Evolutionary conservation across 2,888 invertebrate species (phyloP).

Genomic region (Amiota communis): DNA sequence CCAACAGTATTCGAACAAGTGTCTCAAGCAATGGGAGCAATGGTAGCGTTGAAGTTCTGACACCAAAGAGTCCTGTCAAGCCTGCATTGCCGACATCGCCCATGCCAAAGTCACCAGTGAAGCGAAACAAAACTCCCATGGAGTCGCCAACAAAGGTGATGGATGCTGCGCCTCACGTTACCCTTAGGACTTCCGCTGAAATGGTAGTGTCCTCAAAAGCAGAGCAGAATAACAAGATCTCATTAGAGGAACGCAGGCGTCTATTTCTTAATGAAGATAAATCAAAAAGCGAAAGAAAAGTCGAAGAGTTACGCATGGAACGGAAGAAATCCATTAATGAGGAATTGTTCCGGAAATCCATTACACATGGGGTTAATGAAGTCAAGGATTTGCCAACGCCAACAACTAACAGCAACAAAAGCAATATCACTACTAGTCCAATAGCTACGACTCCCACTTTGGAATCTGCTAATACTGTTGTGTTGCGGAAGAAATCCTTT

Average conservation of each 20-base stretch:
- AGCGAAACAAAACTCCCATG: conserved; percentile 15
- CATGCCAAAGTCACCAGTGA: conserved; percentile 30
- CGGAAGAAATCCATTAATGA: conserved; percentile 67
- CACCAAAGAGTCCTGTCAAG: conserved; percentile 47
- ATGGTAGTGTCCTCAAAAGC: background rate
- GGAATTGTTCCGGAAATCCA: conserved; percentile 55
- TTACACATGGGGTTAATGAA: background rate
- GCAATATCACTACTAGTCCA: conserved; percentile 38
- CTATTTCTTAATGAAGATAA: conserved; percentile 69
- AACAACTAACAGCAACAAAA: conserved; percentile 38
- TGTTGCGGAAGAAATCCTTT: conserved; percentile 72
- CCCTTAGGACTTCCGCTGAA: background rate
- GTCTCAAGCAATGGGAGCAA: conserved; percentile 44
- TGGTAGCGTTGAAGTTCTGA: conserved; percentile 38
- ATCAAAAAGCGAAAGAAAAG: conserved; percentile 60
- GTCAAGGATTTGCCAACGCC: conserved; percentile 27
- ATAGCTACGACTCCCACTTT: background rate
- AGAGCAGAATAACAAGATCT: conserved; percentile 43
- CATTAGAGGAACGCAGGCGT: conserved; percentile 69
- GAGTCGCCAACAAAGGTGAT: background rate
- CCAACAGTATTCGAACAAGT: conserved; percentile 51
- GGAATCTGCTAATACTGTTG: conserved; percentile 53
- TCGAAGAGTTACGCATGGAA: conserved; percentile 64
- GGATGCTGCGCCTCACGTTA: background rate
- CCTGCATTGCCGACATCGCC: conserved; percentile 20